phyloP scores from a whole-genome alignment of 2,797 vertebrate species.

The Arremon aurantiirostris region DNA sequence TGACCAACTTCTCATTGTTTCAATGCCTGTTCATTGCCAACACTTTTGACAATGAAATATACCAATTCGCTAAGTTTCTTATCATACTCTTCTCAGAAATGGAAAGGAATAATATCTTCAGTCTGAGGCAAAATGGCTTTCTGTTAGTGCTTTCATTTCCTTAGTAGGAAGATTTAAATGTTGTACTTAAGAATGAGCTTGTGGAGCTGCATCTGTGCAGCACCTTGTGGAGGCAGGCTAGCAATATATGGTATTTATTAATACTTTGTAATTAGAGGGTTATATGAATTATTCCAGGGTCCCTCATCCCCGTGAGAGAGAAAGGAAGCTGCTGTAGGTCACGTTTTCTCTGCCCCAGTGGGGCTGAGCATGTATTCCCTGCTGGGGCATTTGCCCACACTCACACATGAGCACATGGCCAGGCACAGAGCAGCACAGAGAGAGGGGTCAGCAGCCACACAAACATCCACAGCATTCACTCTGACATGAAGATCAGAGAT shows the following conservation, averaged over 20 bases:
- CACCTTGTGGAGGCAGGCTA: not conserved
- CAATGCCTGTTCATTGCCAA: not conserved
- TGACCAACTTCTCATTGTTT: not conserved
- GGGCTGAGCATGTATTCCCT: not conserved
- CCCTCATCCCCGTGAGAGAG: not conserved
- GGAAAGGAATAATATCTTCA: not conserved
- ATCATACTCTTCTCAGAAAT: not conserved
- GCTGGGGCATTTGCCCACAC: not conserved
- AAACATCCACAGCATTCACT: not conserved
- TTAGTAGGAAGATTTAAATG: not conserved
- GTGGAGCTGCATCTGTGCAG: not conserved
- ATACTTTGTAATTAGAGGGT: not conserved
- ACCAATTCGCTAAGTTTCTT: not conserved
- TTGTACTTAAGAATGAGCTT: not conserved
- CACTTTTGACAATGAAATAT: not conserved
- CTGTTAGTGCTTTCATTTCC: not conserved
- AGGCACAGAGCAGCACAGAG: not conserved
- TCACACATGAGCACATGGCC: fast-evolving
- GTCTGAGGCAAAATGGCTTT: not conserved
- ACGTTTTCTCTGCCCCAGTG: not conserved
- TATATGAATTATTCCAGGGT: not conserved
- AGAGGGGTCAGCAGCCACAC: not conserved
- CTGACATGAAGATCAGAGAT: not conserved
- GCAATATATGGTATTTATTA: not conserved
- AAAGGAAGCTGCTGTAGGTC: not conserved